phyloP scores from a whole-genome alignment of 53 echinoderm and acorn worm species.

The Crossaster papposus region DNA sequence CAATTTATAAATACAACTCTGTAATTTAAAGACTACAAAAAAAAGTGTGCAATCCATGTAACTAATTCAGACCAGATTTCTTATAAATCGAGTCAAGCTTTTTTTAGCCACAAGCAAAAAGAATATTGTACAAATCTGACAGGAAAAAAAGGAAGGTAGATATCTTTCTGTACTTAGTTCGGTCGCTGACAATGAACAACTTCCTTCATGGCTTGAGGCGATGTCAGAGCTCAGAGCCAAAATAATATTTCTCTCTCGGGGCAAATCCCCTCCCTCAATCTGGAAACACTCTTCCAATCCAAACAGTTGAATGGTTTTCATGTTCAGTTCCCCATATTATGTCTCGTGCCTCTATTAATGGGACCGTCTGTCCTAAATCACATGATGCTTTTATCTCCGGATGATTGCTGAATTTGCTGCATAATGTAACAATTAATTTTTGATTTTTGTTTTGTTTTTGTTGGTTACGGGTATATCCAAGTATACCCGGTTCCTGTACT shows the following conservation, averaged over 20 bases:
- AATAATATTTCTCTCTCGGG: not conserved
- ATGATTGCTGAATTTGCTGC: too few relatives aligned
- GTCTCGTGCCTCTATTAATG: not conserved
- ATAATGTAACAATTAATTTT: too few relatives aligned
- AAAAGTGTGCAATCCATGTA: not conserved
- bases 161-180: conserved; percentile 26
- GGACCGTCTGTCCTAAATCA: not conserved
- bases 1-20: conserved; percentile 23
- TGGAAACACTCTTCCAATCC: not conserved
- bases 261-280: not conserved
- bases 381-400: too few relatives aligned
- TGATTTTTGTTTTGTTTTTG: too few relatives aligned
- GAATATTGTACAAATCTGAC: not conserved
- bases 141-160: conserved; percentile 11
- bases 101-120: not conserved
- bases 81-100: not conserved
- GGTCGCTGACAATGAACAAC: conserved; percentile 22
- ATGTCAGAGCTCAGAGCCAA: not conserved
- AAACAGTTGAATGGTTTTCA: not conserved
- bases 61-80: conserved; percentile 21
- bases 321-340: not conserved
- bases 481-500: too few relatives aligned
- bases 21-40: not conserved
- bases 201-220: conserved; percentile 17
- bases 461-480: too few relatives aligned